Conservation (phyloP, 2,113 vertebrate species). For the Microcebus lehilahytsara region DNA sequence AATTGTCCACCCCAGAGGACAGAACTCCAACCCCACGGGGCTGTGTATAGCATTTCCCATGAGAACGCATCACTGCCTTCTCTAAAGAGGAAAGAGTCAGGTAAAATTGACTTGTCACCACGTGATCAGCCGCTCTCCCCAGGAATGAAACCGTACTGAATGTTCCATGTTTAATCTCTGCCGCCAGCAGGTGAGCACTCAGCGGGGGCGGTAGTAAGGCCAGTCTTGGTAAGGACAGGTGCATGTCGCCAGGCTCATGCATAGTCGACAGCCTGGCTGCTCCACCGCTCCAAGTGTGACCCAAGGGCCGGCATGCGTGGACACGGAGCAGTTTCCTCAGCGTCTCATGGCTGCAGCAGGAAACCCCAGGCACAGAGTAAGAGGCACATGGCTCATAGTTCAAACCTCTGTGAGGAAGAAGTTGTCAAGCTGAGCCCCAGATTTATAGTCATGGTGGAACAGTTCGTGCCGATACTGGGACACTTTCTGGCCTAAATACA, state of each 20-base stretch:
- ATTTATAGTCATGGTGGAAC: not conserved
- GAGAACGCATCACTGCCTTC: not conserved
- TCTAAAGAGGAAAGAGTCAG: not conserved
- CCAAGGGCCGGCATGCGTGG: not conserved
- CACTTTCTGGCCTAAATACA: not conserved
- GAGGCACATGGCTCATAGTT: not conserved
- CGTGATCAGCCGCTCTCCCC: not conserved
- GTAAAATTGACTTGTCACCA: not conserved
- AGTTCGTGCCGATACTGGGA: not conserved
- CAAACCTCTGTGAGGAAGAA: not conserved
- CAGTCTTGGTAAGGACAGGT: not conserved
- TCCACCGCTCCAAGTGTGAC: not conserved
- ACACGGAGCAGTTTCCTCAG: not conserved
- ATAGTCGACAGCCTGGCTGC: not conserved
- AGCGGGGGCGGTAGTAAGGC: not conserved
- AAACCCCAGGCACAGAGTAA: not conserved
- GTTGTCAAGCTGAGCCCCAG: not conserved
- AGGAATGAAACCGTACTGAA: not conserved
- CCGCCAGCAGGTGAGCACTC: not conserved
- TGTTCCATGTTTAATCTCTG: not conserved
- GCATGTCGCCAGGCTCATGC: not conserved
- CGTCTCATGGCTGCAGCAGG: not conserved
- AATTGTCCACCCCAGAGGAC: not conserved
- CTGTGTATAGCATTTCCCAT: not conserved
- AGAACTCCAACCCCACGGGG: not conserved